Conservation (phyloP, 2,797 vertebrate species). For the Poliocrania exsul region DNA sequence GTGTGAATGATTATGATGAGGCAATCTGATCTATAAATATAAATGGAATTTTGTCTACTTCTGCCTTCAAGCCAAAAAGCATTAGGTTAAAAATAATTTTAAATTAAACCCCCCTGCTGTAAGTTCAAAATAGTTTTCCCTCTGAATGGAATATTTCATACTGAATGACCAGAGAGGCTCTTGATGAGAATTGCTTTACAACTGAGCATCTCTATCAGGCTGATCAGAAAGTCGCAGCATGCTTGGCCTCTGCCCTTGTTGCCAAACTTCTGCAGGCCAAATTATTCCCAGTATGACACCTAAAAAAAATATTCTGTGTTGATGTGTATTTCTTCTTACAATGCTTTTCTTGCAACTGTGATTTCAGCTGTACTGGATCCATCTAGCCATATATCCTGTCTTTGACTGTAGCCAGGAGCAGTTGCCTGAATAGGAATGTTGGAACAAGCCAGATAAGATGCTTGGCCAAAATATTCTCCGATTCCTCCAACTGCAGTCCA, state of each 20-base stretch:
- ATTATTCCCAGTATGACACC: neutral
- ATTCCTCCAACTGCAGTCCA: neutral
- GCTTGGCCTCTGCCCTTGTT: neutral
- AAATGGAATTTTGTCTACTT: conserved; percentile 9
- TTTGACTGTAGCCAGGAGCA: neutral
- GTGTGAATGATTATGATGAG: neutral
- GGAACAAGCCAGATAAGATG: neutral
- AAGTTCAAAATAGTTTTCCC: neutral
- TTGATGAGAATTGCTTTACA: neutral
- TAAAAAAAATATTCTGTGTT: too few species aligned
- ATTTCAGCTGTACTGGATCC: neutral
- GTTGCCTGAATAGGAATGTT: neutral
- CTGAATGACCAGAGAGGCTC: neutral
- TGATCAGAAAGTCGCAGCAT: neutral
- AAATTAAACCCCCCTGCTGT: neutral
- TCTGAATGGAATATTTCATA: neutral
- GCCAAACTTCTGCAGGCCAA: conserved; percentile 14
- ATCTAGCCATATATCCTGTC: neutral
- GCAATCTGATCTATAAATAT: neutral
- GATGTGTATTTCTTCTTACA: neutral
- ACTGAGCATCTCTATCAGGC: neutral
- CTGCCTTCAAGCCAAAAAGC: neutral
- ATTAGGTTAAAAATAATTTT: neutral
- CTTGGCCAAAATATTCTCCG: neutral
- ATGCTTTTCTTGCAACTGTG: neutral